Evolutionary conservation across 1,140 invertebrate species (phyloP), one percentile per base, ranked within the genome.

Genomic region (Zophobas morio): DNA sequence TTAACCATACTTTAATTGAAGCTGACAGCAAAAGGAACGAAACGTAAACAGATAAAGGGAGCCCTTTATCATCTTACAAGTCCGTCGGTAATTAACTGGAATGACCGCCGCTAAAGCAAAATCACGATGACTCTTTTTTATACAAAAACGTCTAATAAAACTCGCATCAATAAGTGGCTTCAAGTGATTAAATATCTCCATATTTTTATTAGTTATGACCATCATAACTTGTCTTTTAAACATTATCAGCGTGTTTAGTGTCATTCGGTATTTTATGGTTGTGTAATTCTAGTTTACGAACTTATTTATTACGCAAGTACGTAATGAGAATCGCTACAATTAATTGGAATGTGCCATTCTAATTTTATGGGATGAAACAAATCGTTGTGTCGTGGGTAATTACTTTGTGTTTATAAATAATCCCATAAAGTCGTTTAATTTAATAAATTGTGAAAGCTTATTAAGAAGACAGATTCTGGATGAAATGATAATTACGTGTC

Each of bases 21-120:
- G n/a, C 57, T 63, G 57, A 63, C 57, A 63, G 35, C 57, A 39
- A 63, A 63, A 63, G 35, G 39, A 66, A 66, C 60, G 35, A 40
- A 66, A 66, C 49, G 37, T 42, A 32, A 42, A 66, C 60, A 42
- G 60, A 32, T 66, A 66, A 66, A 66, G 39, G 37, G 60, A 63
- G 57, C 60, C 60, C 39, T 66, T 66, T 66, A 66, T 66, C 60
- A 66, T 66, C 42, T 66, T 66, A 66, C 60, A 66, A 66, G 39
- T 42, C 20, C 60, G 60, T 37, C 33, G 39, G 60, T 66, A 66
- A 66, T 66, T 66, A 66, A 66, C 60, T 33, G 60, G 60, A 66
- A 66, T 66, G 60, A 66, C 60, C 60, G 39, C 39, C 42, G 39
- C 60, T 42, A 33, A 33, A 42, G 60, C 39, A 32, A 66, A 66